Conservation (phyloP, 2,113 vertebrate genomes). For the Numenius arquata region DNA sequence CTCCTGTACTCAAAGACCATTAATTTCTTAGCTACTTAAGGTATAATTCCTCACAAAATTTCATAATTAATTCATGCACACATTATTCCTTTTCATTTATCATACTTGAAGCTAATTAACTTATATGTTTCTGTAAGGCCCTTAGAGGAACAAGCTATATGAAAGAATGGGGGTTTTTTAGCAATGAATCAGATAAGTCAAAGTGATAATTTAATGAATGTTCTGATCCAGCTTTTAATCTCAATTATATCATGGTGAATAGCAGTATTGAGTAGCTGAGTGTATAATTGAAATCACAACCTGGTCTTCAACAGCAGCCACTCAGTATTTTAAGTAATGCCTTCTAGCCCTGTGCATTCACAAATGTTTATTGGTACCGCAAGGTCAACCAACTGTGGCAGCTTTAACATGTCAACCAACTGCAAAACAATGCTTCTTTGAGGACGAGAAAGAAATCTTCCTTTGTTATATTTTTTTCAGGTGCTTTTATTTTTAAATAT, state of each 20-base stretch:
- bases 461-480: neutral
- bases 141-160: neutral
- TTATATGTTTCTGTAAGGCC: neutral
- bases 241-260: neutral
- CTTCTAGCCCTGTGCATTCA: neutral
- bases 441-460: neutral
- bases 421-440: neutral
- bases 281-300: neutral
- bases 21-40: neutral
- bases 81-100: neutral
- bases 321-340: neutral
- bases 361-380: neutral
- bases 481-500: neutral
- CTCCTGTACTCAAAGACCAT: neutral
- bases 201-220: neutral
- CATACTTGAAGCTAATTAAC: neutral
- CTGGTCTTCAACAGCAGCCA: neutral
- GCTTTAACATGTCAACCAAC: neutral
- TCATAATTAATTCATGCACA: neutral
- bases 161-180: fast-evolving
- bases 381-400: neutral
- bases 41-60: neutral
- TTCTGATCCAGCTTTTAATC: neutral
- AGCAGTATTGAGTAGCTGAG: neutral
- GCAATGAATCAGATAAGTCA: neutral